A percentile compares a stretch with the other conserved stretches of the same genome.
These are phyloP conservation scores for Hetaerina americana DNA, from an alignment of 1,140 invertebrate species.

Conservation along the genomic window DNA sequence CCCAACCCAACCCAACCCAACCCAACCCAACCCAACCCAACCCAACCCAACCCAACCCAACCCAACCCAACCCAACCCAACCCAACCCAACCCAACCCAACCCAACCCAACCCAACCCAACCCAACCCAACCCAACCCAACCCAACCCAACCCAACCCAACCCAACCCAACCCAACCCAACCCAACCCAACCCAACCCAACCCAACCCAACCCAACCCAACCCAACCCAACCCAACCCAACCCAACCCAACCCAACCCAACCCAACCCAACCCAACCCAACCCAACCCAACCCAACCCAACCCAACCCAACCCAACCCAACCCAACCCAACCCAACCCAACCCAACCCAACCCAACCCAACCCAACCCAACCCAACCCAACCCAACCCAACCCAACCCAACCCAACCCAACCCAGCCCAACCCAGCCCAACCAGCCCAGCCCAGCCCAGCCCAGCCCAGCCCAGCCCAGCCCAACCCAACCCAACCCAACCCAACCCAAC, in stretches of 20 bases:
- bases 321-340: constrained; percentile 24
- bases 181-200: constrained; percentile 13
- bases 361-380: constrained; percentile 18
- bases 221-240: constrained; percentile 16
- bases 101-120: constrained; percentile 18
- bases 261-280: constrained; percentile 21
- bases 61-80: constrained; percentile 21
- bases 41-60: constrained; percentile 21
- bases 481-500: constrained; percentile 14
- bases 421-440: too few species aligned
- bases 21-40: constrained; percentile 22
- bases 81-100: too few species aligned
- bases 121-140: constrained; percentile 21
- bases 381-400: constrained; percentile 19
- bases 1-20: constrained; percentile 19
- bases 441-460: too few species aligned
- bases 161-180: constrained; percentile 14
- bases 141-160: constrained; percentile 17
- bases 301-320: constrained; percentile 19
- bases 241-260: constrained; percentile 15
- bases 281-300: constrained; percentile 22
- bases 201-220: constrained; percentile 7
- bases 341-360: constrained; percentile 19
- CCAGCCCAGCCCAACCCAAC: constrained; percentile 15
- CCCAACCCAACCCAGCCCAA: constrained; percentile 19